phyloP scores from a whole-genome alignment of 2,888 invertebrate species.

The Dysmachus trigonus region DNA sequence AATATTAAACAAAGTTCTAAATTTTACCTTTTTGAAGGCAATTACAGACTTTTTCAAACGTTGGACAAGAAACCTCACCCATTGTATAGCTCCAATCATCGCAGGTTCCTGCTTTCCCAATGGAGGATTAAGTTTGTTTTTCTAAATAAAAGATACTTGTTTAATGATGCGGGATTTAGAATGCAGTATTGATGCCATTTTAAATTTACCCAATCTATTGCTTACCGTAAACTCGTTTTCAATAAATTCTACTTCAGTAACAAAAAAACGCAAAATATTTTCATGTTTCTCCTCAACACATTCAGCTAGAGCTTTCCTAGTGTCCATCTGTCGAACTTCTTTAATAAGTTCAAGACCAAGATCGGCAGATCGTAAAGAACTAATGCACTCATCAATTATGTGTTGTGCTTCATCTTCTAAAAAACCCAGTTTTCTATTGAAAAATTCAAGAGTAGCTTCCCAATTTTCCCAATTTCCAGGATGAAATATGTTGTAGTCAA shows the following conservation, averaged over 20 bases:
- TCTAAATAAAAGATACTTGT: slow-evolving; percentile 62
- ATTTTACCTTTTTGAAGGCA: slow-evolving; percentile 75
- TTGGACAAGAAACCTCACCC: slow-evolving; percentile 82
- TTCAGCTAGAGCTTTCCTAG: slow-evolving; percentile 75
- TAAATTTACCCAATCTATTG: slow-evolving; percentile 35
- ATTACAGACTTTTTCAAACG: slow-evolving; percentile 82
- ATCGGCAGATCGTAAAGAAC: slow-evolving; percentile 80
- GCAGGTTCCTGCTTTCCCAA: slow-evolving; percentile 80
- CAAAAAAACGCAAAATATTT: slow-evolving; percentile 84
- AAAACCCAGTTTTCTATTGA: slow-evolving; percentile 76
- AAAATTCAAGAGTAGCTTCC: slow-evolving; percentile 82
- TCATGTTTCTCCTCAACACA: slow-evolving; percentile 84
- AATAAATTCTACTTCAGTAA: slow-evolving; percentile 79
- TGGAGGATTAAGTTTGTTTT: slow-evolving; percentile 73
- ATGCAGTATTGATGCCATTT: background rate
- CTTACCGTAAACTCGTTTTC: slow-evolving; percentile 77
- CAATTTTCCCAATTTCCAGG: slow-evolving; percentile 84
- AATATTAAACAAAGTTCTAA: background rate
- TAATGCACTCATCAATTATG: slow-evolving; percentile 88
- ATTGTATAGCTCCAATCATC: slow-evolving; percentile 84
- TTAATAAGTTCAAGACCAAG: slow-evolving; percentile 81
- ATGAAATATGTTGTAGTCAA: slow-evolving; percentile 85
- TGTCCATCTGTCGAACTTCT: slow-evolving; percentile 82
- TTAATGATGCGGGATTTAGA: background rate
- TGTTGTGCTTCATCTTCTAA: slow-evolving; percentile 84